Evolutionary conservation across 1,140 invertebrate species (phyloP), one percentile per base, ranked within the genome.

Genomic region (Belonocnema kinseyi): DNA sequence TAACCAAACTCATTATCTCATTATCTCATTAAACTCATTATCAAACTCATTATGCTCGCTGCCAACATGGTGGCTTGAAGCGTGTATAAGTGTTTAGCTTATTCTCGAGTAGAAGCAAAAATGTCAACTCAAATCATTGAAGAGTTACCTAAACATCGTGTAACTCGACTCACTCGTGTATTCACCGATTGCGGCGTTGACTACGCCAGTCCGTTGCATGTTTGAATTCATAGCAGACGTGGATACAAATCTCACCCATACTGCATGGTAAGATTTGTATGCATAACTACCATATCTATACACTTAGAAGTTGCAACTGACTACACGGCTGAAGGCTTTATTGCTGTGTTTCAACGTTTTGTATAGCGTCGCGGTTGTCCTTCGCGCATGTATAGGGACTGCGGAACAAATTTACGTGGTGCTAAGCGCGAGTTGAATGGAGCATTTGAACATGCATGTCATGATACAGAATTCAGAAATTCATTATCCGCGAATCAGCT

Each of bases 231-330:
- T 13, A 53, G 50, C n/a, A 74, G 82, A 17, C 58, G 82, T 26
- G 78, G 79, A 1, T 26, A 61, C 1, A 61, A 61, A n/a, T 71
- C 80, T 19, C 78, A 73, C 3, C 88, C 84, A 17, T 75, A 50
- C 0, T 90, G 88, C 21, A 72, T 76, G 7, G 50, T 26, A 13
- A 1, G 80, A 0, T 80, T 81, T 17, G 17, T 83, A 0, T 86
- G 83, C 70, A 54, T 86, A 6, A 53, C 78, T n/a, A 0, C 79
- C 70, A 1, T 82, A 46, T 89, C 89, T 0, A 77, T 92, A 0
- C 90, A 91, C 78, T n/a, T 92, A 5, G 90, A 92, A 58, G 12
- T 85, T 5, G 85, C 85, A 0, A 76, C 77, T n/a, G 82, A 82
- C 21, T 80, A 91, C 17, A 74, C 78, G 1, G 86, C 87, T 0